Percentiles rank a stretch among this genome's conserved stretches.
phyloP scores from a whole-genome alignment of 92 coral and sea anemone genomes.

The Paramuricea clavata region DNA sequence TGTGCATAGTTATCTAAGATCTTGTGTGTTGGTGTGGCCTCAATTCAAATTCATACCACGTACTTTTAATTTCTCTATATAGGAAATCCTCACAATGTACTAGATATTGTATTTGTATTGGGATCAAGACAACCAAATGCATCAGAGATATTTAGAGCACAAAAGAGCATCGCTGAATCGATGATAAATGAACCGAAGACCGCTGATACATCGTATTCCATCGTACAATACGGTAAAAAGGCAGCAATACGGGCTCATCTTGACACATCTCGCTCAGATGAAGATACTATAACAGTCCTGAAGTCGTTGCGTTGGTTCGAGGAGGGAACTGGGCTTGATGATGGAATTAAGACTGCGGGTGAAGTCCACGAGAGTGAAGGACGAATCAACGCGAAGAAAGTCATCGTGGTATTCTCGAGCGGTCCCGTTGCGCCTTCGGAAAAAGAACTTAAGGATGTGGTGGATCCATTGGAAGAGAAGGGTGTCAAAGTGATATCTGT shows the following conservation, averaged over 20 bases:
- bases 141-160: slow-evolving; percentile 27
- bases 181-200: slow-evolving; percentile 66
- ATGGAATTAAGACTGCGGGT: slow-evolving; percentile 32
- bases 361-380: slow-evolving; percentile 36
- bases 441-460: neutral
- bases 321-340: slow-evolving; percentile 22
- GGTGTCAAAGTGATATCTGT: slow-evolving; percentile 82
- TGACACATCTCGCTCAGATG: slow-evolving; percentile 54
- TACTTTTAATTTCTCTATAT: neutral
- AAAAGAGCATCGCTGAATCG: slow-evolving; percentile 39
- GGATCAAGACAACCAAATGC: slow-evolving; percentile 61
- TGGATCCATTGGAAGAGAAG: slow-evolving; percentile 52
- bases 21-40: neutral
- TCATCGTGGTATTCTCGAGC: slow-evolving; percentile 37
- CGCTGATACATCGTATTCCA: slow-evolving; percentile 67
- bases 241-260: slow-evolving; percentile 60
- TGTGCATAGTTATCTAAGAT: too few species aligned
- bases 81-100: slow-evolving; percentile 13
- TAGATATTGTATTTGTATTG: slow-evolving; percentile 71
- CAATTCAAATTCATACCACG: too few species aligned
- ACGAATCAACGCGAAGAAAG: slow-evolving; percentile 33
- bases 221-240: slow-evolving; percentile 65
- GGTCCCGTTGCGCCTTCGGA: slow-evolving; percentile 42
- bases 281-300: slow-evolving; percentile 64
- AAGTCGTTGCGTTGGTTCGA: slow-evolving; percentile 41